A percentile compares a stretch with the other conserved stretches of the same genome.
Conservation (phyloP, 2,888 invertebrate genomes). For the Bruchidius siliquastri region DNA sequence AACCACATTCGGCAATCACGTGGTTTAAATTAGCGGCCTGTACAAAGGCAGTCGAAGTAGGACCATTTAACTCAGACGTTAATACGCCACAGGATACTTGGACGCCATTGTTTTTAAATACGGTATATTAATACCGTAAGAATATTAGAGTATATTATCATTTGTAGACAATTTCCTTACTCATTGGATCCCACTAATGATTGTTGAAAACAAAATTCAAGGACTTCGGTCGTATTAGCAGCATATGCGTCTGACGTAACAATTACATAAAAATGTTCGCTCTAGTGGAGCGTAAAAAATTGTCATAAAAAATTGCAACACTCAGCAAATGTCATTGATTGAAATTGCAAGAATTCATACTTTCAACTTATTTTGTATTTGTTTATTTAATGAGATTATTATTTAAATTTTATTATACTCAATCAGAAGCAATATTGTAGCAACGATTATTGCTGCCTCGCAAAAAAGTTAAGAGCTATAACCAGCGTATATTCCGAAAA, state of each 20-base stretch:
- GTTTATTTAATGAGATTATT: too few relatives aligned
- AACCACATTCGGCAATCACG: too few relatives aligned
- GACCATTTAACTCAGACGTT: too few relatives aligned
- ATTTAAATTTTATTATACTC: too few relatives aligned
- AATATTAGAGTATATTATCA: background rate
- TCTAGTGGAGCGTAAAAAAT: background rate
- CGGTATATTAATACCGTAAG: background rate
- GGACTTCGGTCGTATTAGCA: background rate
- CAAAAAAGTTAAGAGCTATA: too few relatives aligned
- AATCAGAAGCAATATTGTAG: too few relatives aligned
- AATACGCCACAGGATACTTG: too few relatives aligned
- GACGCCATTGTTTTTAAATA: background rate
- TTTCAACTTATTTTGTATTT: too few relatives aligned
- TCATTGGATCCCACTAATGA: background rate
- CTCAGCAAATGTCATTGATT: background rate
- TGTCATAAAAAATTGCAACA: background rate
- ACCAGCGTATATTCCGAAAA: too few relatives aligned
- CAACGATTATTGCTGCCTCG: too few relatives aligned
- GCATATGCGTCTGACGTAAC: background rate
- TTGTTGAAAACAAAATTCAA: background rate
- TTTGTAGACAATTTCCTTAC: background rate
- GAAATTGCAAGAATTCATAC: background rate
- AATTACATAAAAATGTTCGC: background rate
- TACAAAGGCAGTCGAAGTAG: too few relatives aligned
- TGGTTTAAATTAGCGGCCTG: too few relatives aligned